Percentiles rank a stretch among this genome's conserved stretches.
Conservation (phyloP, 1,140 invertebrate genomes). For the Trinorchestia longiramus region DNA sequence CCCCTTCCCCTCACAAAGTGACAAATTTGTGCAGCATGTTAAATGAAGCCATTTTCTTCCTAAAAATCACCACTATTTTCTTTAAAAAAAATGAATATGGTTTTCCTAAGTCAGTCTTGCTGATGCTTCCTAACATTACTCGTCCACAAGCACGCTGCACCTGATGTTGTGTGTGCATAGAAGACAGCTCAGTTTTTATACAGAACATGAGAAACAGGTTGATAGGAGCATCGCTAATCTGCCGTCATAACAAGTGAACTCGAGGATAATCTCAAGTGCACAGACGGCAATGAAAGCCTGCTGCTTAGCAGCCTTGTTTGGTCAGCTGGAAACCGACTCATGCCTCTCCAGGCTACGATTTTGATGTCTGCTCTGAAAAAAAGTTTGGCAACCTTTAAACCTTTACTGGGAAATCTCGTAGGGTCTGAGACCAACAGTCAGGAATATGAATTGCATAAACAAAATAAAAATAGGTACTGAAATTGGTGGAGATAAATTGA, state of each 20-base stretch:
- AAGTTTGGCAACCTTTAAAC: not conserved
- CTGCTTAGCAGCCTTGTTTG: not conserved
- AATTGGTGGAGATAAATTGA: too few relatives aligned
- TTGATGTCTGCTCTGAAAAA: not conserved
- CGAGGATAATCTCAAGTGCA: slow-evolving; percentile 7
- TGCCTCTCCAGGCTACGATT: slow-evolving; percentile 35
- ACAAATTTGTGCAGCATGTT: not conserved
- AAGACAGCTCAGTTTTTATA: not conserved
- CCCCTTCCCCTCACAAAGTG: too few relatives aligned
- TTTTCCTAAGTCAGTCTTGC: not conserved
- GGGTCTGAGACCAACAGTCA: too few relatives aligned
- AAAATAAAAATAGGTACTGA: too few relatives aligned
- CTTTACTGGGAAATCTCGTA: not conserved
- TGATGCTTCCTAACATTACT: not conserved
- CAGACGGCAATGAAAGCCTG: slow-evolving; percentile 20
- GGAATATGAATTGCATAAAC: too few relatives aligned
- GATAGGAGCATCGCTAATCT: not conserved
- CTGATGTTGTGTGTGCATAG: not conserved
- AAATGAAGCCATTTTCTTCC: not conserved
- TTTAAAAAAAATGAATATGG: too few relatives aligned
- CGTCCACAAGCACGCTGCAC: not conserved
- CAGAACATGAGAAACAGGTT: not conserved
- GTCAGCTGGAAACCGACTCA: slow-evolving; percentile 37
- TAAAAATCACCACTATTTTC: not conserved
- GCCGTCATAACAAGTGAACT: slow-evolving; percentile 23